Conservation (phyloP, 2,888 invertebrate species). For the Eurytoma adleriae region DNA sequence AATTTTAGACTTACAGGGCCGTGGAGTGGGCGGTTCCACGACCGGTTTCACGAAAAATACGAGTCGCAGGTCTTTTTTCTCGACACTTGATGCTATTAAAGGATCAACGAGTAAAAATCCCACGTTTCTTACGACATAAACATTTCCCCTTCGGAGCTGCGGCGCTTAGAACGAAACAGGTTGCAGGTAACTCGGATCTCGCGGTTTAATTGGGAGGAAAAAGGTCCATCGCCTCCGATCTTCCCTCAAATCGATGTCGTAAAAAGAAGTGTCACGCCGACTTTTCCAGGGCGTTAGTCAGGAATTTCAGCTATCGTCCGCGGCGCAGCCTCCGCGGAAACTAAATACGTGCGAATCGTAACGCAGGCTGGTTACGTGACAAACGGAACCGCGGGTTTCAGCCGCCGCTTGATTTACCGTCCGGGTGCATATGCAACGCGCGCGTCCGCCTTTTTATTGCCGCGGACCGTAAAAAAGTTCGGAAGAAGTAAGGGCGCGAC, state of each 20-base stretch:
- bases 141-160: slow-evolving; percentile 14
- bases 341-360: slow-evolving; percentile 34
- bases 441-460: slow-evolving; percentile 42
- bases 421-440: slow-evolving; percentile 25
- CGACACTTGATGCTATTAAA: slow-evolving; percentile 47
- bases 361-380: slow-evolving; percentile 17
- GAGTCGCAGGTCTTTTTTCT: slow-evolving; percentile 13
- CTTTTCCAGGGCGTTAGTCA: no score
- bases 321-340: not conserved
- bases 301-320: no score
- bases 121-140: slow-evolving; percentile 30
- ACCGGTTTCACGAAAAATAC: slow-evolving; percentile 41
- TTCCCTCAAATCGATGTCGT: not conserved
- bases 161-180: slow-evolving; percentile 27
- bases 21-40: not conserved
- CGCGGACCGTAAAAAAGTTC: slow-evolving; percentile 23
- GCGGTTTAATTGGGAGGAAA: slow-evolving; percentile 46
- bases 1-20: slow-evolving; percentile 42
- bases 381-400: slow-evolving; percentile 14
- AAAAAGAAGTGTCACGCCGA: not conserved
- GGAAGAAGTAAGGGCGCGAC: slow-evolving; percentile 8
- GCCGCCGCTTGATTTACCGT: slow-evolving; percentile 37
- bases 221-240: slow-evolving; percentile 24
- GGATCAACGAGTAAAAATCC: slow-evolving; percentile 41
- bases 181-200: slow-evolving; percentile 8